Base-by-base conservation (phyloP, 1,140 invertebrate genomes). In the Penaeus indicus region DNA sequence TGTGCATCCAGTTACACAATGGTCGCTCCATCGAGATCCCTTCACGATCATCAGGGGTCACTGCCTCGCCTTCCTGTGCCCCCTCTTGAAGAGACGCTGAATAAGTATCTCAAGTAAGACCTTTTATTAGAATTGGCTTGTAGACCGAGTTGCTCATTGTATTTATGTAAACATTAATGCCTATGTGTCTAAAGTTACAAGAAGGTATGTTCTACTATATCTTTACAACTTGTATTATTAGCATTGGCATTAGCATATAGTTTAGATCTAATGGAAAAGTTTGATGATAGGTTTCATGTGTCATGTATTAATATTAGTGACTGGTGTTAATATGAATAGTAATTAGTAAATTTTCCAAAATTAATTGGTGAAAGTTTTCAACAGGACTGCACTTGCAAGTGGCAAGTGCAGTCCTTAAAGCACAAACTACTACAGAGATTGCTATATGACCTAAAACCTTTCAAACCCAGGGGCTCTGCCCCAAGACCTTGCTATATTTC, bases 31-130 rank as follows among this genome's bases (percentile, higher is more conserved):
- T 54, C 63, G 27, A 83, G 81, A 83, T 47, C 22, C 8, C 63
- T 80, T 25, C 85, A 80, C 19, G 85, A 80, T 81, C 62, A 86
- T 60, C 75, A 79, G 47, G 61, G 81, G 47, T 38, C 54, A 19
- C 85, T 93, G 38, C 93, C 92, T 19, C 89, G 90, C 16, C 91
- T 94, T 10, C 93, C 93, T 27, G 93, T 94, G 54, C 93, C 93
- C n/a, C 89, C 92, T 4, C 90, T 94, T 7, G 91, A 93, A n/a
- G 92, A 93, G 47, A 93, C 93, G 19, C 88, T 93, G n/a, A 90
- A 92, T 22, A 93, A 93, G 90, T 94, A 93, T 90, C 91, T 94
- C 8, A 92, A 90, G 86, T 92, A 86, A 81, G 81, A 88, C 54
- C 64, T 77, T 61, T 75, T 77, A 10, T 75, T 77, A 47, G 13